phyloP scores from a whole-genome alignment of 2,888 invertebrate species.

The Phengaris alcon region DNA sequence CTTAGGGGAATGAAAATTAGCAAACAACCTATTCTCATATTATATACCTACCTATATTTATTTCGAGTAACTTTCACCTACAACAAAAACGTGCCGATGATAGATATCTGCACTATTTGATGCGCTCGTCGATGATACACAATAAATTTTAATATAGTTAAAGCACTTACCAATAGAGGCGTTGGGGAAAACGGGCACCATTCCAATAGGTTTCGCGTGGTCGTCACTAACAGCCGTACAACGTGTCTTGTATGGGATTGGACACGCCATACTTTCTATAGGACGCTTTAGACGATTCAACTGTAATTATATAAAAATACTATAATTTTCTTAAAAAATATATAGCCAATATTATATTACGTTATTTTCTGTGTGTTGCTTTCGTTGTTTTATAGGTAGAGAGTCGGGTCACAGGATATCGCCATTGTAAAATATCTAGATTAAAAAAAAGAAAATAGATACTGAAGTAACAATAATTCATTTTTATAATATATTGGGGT shows the following conservation, averaged over 20 bases:
- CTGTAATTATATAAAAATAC: not conserved
- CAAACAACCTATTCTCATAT: too few species aligned
- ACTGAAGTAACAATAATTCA: not conserved
- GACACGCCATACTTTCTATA: not conserved
- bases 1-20: too few species aligned
- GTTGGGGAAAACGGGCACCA: not conserved
- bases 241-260: not conserved
- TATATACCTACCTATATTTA: too few species aligned
- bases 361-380: not conserved
- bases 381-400: not conserved
- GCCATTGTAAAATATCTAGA: not conserved
- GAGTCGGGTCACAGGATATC: not conserved
- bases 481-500: too few species aligned
- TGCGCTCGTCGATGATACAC: too few species aligned
- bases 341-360: not conserved
- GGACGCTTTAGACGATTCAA: not conserved
- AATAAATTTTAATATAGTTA: too few species aligned
- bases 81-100: too few species aligned
- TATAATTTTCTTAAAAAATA: not conserved
- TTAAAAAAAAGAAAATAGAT: not conserved
- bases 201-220: not conserved
- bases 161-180: constrained; percentile 5
- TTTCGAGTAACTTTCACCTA: too few species aligned
- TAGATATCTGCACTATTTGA: too few species aligned
- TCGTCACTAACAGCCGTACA: not conserved